These are phyloP conservation scores for Archegozetes longisetosus DNA, from an alignment of 1,140 invertebrate species.

Conservation along the genomic window DNA sequence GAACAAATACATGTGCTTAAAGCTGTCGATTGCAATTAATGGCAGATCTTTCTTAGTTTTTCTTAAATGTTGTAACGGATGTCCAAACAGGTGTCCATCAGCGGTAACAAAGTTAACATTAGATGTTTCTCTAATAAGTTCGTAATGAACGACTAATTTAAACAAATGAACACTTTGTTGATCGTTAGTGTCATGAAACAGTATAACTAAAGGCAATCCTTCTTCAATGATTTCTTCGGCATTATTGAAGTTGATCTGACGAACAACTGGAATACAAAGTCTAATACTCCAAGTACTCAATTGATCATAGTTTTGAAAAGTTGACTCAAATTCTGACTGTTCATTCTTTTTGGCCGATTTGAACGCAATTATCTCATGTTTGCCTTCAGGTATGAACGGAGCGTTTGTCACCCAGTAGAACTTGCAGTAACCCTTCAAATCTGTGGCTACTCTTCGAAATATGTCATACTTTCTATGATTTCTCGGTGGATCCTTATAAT, in stretches of 20 bases:
- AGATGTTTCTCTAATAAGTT: conserved; percentile 65
- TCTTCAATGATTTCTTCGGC: conserved; percentile 82
- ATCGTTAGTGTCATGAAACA: conserved; percentile 82
- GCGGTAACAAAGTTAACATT: conserved; percentile 90
- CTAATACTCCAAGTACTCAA: conserved; percentile 65
- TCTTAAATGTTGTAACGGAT: conserved; percentile 91
- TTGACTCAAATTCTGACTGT: not conserved
- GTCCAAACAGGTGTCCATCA: conserved; percentile 87
- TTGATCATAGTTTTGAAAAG: conserved; percentile 32
- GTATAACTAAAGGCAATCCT: conserved; percentile 91
- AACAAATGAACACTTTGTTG: conserved; percentile 66
- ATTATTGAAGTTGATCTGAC: conserved; percentile 58
- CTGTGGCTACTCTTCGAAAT: not conserved
- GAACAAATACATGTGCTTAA: conserved; percentile 97
- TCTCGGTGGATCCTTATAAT: not conserved
- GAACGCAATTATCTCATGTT: not conserved
- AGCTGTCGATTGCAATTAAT: conserved; percentile 93
- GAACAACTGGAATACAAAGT: conserved; percentile 47
- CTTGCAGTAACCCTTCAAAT: not conserved
- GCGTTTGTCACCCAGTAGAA: not conserved
- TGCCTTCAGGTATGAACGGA: not conserved
- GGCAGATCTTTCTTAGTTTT: conserved; percentile 79
- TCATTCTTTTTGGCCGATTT: not conserved
- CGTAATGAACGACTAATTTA: conserved; percentile 56
- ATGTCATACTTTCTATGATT: not conserved